These are phyloP conservation scores for Blennius ocellaris DNA, from an alignment of 2,113 vertebrate genomes.

Conservation along the genomic window DNA sequence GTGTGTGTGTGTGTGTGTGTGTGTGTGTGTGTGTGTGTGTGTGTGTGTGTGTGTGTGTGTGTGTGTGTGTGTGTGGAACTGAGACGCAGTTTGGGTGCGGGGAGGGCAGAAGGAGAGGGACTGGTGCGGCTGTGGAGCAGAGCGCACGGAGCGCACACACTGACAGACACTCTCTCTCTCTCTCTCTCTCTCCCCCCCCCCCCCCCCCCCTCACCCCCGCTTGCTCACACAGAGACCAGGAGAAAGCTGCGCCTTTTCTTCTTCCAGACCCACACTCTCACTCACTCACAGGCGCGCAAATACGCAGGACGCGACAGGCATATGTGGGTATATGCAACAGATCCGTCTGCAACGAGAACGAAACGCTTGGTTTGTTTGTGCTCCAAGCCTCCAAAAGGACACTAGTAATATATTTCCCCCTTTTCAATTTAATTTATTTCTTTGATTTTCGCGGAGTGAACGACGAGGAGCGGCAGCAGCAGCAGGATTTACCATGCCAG, in stretches of 20 bases:
- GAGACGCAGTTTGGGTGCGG: conserved; percentile 82
- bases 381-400: neutral
- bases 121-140: conserved; percentile 40
- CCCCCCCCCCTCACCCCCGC: neutral
- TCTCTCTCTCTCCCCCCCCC: neutral
- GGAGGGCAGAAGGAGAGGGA: conserved; percentile 71
- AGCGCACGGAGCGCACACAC: conserved; percentile 27
- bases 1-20: no score
- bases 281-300: conserved; percentile 52
- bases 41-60: no score
- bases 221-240: conserved; percentile 28
- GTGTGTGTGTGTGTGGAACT: conserved; percentile 87
- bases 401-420: neutral
- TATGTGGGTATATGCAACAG: conserved; percentile 68
- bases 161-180: neutral
- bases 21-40: no score
- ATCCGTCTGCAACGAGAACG: conserved; percentile 26
- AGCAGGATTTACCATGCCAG: conserved; percentile 61
- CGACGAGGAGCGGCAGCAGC: conserved; percentile 24
- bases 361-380: neutral
- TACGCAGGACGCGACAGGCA: conserved; percentile 46
- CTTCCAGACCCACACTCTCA: conserved; percentile 51
- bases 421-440: conserved; percentile 28
- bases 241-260: conserved; percentile 74
- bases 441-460: conserved; percentile 23